Conservation (phyloP, 2,113 vertebrate genomes). For the Fregata magnificens region DNA sequence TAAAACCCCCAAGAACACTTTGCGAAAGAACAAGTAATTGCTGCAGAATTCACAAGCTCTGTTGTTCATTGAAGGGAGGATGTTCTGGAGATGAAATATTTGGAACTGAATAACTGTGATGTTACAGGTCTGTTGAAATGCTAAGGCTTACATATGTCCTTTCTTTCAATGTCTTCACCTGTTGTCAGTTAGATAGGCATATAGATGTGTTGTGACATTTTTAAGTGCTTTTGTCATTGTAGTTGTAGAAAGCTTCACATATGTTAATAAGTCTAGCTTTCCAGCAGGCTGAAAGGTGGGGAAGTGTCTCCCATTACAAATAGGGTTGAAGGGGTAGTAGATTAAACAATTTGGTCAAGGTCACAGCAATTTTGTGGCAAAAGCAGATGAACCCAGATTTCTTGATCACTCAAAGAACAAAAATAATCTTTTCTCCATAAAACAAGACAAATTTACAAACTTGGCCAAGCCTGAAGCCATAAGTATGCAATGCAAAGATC, state of each 20-base stretch:
- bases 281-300: not conserved
- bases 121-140: constrained; percentile 13
- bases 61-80: constrained; percentile 29
- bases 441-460: not conserved
- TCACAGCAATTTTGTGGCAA: not conserved
- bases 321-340: not conserved
- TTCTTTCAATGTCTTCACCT: not conserved
- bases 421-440: not conserved
- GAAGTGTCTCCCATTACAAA: not conserved
- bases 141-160: not conserved
- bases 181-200: not conserved
- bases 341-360: not conserved
- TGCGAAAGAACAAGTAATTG: constrained; percentile 62
- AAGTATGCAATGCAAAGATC: not conserved
- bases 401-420: not conserved
- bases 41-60: constrained; percentile 25
- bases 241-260: not conserved
- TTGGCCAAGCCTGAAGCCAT: not conserved
- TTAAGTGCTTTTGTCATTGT: not conserved
- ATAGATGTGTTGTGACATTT: not conserved
- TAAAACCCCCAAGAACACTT: constrained; percentile 50
- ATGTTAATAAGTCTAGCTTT: not conserved
- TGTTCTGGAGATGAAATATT: constrained; percentile 52
- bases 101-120: constrained; percentile 45
- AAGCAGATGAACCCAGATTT: not conserved